phyloP scores from a whole-genome alignment of 2,888 invertebrate genomes.

The Drosophila crucigera region DNA sequence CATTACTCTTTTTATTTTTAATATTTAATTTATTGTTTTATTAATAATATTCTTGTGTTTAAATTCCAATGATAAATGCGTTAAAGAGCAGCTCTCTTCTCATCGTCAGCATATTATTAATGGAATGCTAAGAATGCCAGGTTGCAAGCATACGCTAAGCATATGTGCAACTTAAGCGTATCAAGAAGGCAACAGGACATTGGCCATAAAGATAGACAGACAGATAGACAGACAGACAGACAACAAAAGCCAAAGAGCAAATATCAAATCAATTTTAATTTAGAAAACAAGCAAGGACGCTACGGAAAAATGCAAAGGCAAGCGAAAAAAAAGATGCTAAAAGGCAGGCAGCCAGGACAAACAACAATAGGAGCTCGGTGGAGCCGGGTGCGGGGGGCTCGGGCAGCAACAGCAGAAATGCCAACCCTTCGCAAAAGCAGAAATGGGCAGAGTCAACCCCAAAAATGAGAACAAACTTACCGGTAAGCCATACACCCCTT shows the following conservation, averaged over 20 bases:
- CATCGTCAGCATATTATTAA: constrained; percentile 50
- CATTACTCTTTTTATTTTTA: too few species aligned
- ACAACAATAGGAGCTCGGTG: constrained; percentile 36
- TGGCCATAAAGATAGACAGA: constrained; percentile 11
- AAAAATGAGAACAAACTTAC: constrained; percentile 35
- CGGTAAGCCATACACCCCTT: constrained; percentile 8
- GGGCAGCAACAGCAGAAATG: constrained; percentile 1
- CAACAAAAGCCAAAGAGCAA: constrained; percentile 58
- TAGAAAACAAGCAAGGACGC: constrained; percentile 72
- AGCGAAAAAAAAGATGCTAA: constrained; percentile 54
- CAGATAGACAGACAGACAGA: background rate
- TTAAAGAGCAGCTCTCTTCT: background rate
- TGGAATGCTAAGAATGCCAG: constrained; percentile 60
- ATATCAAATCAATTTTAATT: constrained; percentile 82
- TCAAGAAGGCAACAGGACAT: constrained; percentile 43
- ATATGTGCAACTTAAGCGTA: constrained; percentile 67
- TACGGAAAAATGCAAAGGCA: constrained; percentile 66
- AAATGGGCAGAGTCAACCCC: constrained; percentile 57
- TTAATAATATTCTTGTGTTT: background rate
- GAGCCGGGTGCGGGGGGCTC: background rate
- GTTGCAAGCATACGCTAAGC: constrained; percentile 29
- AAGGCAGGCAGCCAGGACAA: constrained; percentile 22
- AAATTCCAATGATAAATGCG: background rate
- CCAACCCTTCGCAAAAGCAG: constrained; percentile 58
- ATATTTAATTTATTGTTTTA: too few species aligned